Percentiles rank a stretch among this genome's conserved stretches.
phyloP scores from a whole-genome alignment of 1,140 invertebrate genomes.

The Eulimnadia texana region DNA sequence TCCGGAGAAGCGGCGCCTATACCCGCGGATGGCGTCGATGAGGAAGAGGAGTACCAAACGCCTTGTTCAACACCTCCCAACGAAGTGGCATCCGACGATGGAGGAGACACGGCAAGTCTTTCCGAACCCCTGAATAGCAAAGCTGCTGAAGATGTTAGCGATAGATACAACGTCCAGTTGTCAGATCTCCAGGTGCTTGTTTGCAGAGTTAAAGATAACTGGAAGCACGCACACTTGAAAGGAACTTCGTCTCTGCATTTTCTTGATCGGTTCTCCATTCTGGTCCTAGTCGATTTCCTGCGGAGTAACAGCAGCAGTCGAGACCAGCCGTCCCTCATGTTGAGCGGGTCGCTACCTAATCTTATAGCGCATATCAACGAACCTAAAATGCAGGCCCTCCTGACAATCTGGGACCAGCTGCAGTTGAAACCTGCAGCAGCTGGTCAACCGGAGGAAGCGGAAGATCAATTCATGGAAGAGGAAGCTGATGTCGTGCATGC shows the following conservation, averaged over 20 bases:
- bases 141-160: conserved; percentile 30
- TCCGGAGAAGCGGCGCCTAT: conserved; percentile 32
- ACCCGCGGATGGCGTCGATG: conserved; percentile 21
- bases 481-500: conserved; percentile 1
- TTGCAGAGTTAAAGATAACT: conserved; percentile 72
- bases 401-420: conserved; percentile 28
- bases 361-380: conserved; percentile 81
- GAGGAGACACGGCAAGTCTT: conserved; percentile 21
- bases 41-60: conserved; percentile 56
- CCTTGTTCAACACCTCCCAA: conserved; percentile 78
- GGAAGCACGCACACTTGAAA: conserved; percentile 69
- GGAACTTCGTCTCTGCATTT: conserved; percentile 70
- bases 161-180: conserved; percentile 62
- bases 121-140: conserved; percentile 35
- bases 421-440: not conserved
- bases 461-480: too few species aligned
- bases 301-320: not conserved
- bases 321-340: conserved; percentile 47
- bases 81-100: conserved; percentile 20
- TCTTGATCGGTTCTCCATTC: conserved; percentile 80
- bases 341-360: conserved; percentile 70
- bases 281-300: conserved; percentile 43
- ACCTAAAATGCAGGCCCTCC: conserved; percentile 56
- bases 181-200: conserved; percentile 77
- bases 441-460: not conserved